These are phyloP conservation scores for Trinectes maculatus DNA, from an alignment of 2,113 vertebrate species.

Conservation along the genomic window DNA sequence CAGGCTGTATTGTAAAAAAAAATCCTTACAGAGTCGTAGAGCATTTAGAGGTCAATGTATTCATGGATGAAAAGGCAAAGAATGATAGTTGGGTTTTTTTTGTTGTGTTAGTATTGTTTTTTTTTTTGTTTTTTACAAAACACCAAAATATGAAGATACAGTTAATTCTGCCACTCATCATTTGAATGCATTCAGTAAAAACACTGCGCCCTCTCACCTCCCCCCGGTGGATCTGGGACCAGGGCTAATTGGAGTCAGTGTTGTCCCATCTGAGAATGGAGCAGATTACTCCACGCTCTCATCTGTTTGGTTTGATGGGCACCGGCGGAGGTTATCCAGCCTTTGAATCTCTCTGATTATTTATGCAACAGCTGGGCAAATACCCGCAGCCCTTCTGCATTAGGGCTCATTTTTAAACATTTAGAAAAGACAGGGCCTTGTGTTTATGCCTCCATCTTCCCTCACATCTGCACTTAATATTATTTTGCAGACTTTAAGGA, in stretches of 20 bases:
- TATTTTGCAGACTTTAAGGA: slow-evolving; percentile 72
- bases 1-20: too few species aligned
- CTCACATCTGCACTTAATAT: slow-evolving; percentile 83
- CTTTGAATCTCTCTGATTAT: slow-evolving; percentile 79
- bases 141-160: too few species aligned
- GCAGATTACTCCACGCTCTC: slow-evolving; percentile 61
- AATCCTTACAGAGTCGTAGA: too few species aligned
- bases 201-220: neutral
- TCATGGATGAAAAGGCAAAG: too few species aligned
- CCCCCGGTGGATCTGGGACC: slow-evolving; percentile 32
- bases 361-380: slow-evolving; percentile 83
- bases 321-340: slow-evolving; percentile 72
- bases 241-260: slow-evolving; percentile 67
- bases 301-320: slow-evolving; percentile 78
- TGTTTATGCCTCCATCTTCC: slow-evolving; percentile 80
- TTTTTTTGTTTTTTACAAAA: too few species aligned
- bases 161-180: neutral
- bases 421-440: slow-evolving; percentile 76
- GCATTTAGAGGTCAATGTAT: too few species aligned
- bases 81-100: too few species aligned
- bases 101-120: too few species aligned
- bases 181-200: slow-evolving; percentile 3
- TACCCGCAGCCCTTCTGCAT: slow-evolving; percentile 80
- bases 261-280: slow-evolving; percentile 51
- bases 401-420: slow-evolving; percentile 81